Evolutionary conservation across 2,888 invertebrate genomes (phyloP), one percentile per base, ranked within the genome.

Genomic region (Acleris sparsana): DNA sequence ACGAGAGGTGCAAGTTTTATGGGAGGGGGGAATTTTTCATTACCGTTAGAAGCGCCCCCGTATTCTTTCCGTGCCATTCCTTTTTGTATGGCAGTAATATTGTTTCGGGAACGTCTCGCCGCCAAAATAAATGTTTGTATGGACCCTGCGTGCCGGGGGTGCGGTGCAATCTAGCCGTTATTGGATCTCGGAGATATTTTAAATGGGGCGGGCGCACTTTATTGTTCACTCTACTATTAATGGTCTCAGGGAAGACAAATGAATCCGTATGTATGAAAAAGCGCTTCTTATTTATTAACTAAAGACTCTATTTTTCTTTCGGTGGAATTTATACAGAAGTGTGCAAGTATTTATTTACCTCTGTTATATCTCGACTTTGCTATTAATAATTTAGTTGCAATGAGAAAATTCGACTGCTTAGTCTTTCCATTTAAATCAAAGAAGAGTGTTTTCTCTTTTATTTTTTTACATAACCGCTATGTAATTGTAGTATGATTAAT

Each of bases 51-150:
- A 74, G 75, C 80, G 76, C 84, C 85, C 85, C 78, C 77, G 75
- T 75, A 73, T 77, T 76, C 72, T 74, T 75, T 72, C 63, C 65
- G 71, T 72, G 69, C 75, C 77, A 71, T 82, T 77, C 76, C 79
- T 71, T 86, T 84, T 80, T 87, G 87, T 85, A 87, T 84, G 72
- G 82, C 78, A 57, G 76, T 86, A 85, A 88, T 88, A 87, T 86
- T 86, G 87, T 86, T 88, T 86, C 74, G 79, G 78, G 75, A 79
- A 78, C 70, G 74, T 79, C 74, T 82, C 77, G 77, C 78, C 78
- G 77, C 79, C 78, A 83, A 82, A 83, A 88, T 82, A 86, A 86
- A 87, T 88, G 84, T 85, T 84, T 84, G 82, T 79, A 79, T 76
- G 82, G 78, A 79, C 73, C 78, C 75, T 71, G 76, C 76, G 78